phyloP scores from a whole-genome alignment of 92 coral and sea anemone species.

The Pocillopora meandrina region DNA sequence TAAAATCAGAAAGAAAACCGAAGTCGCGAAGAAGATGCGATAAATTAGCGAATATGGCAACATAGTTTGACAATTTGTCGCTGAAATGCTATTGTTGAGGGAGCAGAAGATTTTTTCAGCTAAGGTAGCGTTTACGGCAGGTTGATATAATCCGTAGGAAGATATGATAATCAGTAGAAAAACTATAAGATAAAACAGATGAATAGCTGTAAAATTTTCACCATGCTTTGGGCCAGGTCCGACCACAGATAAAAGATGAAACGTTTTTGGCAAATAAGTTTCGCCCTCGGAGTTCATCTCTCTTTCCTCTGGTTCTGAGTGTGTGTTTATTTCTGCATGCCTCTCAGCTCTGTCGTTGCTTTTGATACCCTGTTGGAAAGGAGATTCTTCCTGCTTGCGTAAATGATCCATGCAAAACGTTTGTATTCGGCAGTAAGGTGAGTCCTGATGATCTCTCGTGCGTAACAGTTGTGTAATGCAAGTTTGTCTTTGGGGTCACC shows the following conservation, averaged over 20 bases:
- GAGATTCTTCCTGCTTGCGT: neutral
- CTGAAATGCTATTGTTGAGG: neutral
- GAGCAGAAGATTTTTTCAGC: constrained; percentile 36
- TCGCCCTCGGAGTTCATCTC: neutral
- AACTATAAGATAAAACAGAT: constrained; percentile 50
- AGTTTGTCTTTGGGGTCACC: neutral
- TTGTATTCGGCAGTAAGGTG: neutral
- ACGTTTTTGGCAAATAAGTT: constrained; percentile 29
- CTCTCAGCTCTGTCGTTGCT: neutral
- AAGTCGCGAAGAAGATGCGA: constrained; percentile 51
- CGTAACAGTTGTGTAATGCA: neutral
- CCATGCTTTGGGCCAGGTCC: constrained; percentile 56
- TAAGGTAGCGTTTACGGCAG: constrained; percentile 20
- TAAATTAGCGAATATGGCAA: constrained; percentile 50
- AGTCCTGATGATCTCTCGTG: neutral
- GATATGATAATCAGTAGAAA: neutral
- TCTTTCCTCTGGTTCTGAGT: neutral
- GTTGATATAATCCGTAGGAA: constrained; percentile 43
- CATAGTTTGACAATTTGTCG: constrained; percentile 19
- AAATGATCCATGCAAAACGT: neutral
- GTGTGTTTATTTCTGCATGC: neutral
- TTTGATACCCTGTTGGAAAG: neutral
- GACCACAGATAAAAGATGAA: constrained; percentile 26
- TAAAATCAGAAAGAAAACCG: constrained; percentile 62
- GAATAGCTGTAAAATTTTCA: constrained; percentile 56